Base-by-base conservation (phyloP, 2,888 invertebrate species). In the Entomobrya proxima region DNA sequence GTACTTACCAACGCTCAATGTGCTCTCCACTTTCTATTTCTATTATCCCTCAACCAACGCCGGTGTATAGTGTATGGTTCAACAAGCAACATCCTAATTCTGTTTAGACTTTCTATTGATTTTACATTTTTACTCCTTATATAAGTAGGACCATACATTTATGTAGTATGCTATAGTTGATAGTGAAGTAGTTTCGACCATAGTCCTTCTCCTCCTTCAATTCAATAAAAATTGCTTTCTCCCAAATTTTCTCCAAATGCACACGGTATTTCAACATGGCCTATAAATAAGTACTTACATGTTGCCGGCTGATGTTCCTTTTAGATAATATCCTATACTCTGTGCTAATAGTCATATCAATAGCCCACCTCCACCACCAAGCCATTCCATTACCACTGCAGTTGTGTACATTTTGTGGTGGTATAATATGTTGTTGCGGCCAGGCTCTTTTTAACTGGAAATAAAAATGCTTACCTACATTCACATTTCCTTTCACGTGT, bases 401-500 rank as follows among this genome's bases (percentile, higher is more conserved):
- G 7, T 44, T 2, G 9, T 37, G 47, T 44, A 52, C 30, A n/a
- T 52, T 44, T 72, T 67, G 67, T 37, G 37, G 52, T 21, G 24
- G 30, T 7, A 21, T 44, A 72, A 44, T 72, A n/a, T n/a, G n/a
- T n/a, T n/a, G 24, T 44, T 72, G 72, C 30, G 58, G 58, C 58
- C 15, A 13, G 1, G 30, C 58, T 15, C n/a, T 13, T 30, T 58
- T 30, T 30, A 30, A 9, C 58, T 30, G 5, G 4, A 58, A 7
- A n/a, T n/a, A n/a, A 13, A 58, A 58, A 58, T 30, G 58, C 52
- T 55, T 58, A n/a, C 21, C 30, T 18, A 18, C 75, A 74, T 50
- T 52, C 75, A 52, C 75, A 75, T 75, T 75, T 32, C 30, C 50
- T 52, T 76, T 58, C 76, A 76, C 76, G 76, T 76, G 76, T 58